Base-by-base conservation (phyloP, 2,888 invertebrate species). In the Nymphalis urticae region DNA sequence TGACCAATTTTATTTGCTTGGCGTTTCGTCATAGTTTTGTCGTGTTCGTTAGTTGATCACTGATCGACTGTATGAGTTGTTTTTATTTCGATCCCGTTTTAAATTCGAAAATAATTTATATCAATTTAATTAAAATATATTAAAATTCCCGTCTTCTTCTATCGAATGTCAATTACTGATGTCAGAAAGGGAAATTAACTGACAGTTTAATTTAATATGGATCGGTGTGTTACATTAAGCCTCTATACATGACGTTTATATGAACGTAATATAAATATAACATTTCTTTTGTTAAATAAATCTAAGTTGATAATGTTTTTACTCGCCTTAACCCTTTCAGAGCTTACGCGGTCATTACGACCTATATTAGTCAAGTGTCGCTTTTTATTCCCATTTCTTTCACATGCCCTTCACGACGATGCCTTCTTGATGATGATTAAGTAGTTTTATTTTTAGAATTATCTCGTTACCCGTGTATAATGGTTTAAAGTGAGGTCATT, bases 381-480 rank as follows among this genome's bases (percentile, higher is more conserved):
- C 63, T 75, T 76, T 76, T 77, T 76, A 72, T 74, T 70, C 68
- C 66, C 54, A 60, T 73, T 72, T 70, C 72, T 66, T 72, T 72
- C 63, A 61, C 66, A 72, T 62, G 64, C 68, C 65, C 6, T 53
- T 53, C 69, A 64, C 54, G 64, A 66, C 74, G 76, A 77, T 75
- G 75, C 61, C 70, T 68, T 69, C 75, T 75, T 78, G 74, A 77
- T 77, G 77, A 77, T 78, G 77, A 77, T 75, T 75, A 73, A 77
- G 75, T 75, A 62, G 67, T 56, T 66, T 62, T 68, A 61, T 69
- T 71, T 71, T 74, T 71, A 66, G 68, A 70, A 71, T 71, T 71
- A 68, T 62, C 70, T 72, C 68, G 67, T 70, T 70, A 69, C 63
- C 53, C 68, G 56, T 62, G 68, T 60, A 54, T 66, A 58, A 66